Evolutionary conservation across 2,888 invertebrate genomes (phyloP), one percentile per base, ranked within the genome.

Genomic region (Sturmia bella): DNA sequence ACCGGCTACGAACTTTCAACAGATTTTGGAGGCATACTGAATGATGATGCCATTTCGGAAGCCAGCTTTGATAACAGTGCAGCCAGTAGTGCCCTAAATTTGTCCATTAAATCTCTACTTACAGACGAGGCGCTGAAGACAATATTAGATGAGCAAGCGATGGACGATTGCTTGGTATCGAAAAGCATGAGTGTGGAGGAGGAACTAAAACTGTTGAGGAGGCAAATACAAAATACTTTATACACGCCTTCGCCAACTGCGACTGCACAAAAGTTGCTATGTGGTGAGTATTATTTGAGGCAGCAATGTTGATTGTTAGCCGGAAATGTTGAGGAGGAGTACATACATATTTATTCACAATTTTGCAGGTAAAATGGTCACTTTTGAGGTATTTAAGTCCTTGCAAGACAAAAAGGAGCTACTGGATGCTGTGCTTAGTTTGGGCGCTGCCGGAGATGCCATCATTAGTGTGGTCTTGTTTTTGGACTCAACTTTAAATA

Each of bases 401-500:
- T 86, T 96, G 90, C 91, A 93, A 88, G 94, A 94, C 84, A 97
- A 97, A 90, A 93, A 94, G 43, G 92, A 93, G 77, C 88, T 97
- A 13, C 88, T 97, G 9, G 95, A 96, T 87, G 93, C 93, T 78
- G 94, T 96, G 0, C 91, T 96, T 37, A 92, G 92, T 32, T 92
- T 93, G 64, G 95, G 95, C 6, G 95, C 96, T 90, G 95, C 96
- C 90, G 97, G 96, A 24, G 95, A 96, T 92, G 93, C 94, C 24
- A 94, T 96, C 84, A 91, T 91, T 56, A 88, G 87, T 0, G 91
- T 96, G 21, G 92, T 95, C 0, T 89, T 97, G 9, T 97, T 95
- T 89, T 92, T 97, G 2, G 94, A 94, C 74, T 94, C 93, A 87
- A 95, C 96, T 0, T 89, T 97, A 9, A 95, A 95, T 85, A 93